These are phyloP conservation scores for Brachionus calyciflorus DNA, from an alignment of 1,140 invertebrate species.

Conservation along the genomic window DNA sequence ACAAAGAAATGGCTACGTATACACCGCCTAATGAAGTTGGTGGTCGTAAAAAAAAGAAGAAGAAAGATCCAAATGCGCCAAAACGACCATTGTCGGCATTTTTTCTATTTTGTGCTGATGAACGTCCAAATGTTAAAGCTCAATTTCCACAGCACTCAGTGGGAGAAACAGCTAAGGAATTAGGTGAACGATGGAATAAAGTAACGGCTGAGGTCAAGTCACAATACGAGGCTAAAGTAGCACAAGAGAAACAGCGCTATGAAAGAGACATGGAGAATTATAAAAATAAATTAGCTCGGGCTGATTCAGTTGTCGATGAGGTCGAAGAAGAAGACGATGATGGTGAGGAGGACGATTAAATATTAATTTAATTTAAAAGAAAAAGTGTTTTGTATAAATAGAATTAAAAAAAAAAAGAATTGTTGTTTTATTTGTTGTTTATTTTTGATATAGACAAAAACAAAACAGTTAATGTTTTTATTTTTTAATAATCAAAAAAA, in stretches of 20 bases:
- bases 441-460: no score
- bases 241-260: constrained; percentile 90
- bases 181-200: constrained; percentile 89
- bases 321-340: constrained; percentile 12
- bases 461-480: no score
- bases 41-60: constrained; percentile 68
- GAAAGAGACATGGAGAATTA: constrained; percentile 63
- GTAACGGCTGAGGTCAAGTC: constrained; percentile 75
- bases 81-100: constrained; percentile 97
- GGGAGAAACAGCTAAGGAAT: constrained; percentile 94
- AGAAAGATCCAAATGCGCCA: constrained; percentile 95
- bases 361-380: background rate
- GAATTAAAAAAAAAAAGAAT: no score
- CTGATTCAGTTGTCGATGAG: constrained; percentile 5
- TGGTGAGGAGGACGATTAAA: constrained; percentile 14
- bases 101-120: constrained; percentile 98
- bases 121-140: constrained; percentile 85
- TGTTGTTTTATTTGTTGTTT: no score
- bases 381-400: constrained; percentile 2
- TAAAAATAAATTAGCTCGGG: constrained; percentile 20
- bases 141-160: constrained; percentile 88
- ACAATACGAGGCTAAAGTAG: constrained; percentile 88
- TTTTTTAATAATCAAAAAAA: no score
- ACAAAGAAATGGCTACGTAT: constrained; percentile 91
- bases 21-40: constrained; percentile 73